phyloP scores from a whole-genome alignment of 2,797 vertebrate species.

The Enteromius unitaeniatus region DNA sequence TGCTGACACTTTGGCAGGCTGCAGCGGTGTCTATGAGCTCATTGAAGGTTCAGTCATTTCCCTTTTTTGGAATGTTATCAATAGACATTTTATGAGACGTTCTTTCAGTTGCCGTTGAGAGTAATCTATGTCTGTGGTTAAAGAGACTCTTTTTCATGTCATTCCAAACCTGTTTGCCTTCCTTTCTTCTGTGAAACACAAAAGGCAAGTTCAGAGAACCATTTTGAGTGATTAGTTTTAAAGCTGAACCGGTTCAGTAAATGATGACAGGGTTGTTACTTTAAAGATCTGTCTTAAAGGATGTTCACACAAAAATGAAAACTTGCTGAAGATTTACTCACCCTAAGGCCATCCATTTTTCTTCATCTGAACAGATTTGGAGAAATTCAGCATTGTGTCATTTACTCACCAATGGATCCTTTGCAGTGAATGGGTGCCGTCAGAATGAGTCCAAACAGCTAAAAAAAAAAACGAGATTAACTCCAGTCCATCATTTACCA shows the following conservation, averaged over 20 bases:
- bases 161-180: neutral
- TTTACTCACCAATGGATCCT: neutral
- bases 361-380: neutral
- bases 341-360: too few relatives aligned
- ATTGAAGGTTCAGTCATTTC: constrained; percentile 41
- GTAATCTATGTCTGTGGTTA: constrained; percentile 21
- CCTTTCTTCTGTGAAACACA: neutral
- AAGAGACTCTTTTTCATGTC: neutral
- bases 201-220: neutral
- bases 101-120: constrained; percentile 30
- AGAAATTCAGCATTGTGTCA: neutral
- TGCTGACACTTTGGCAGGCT: constrained; percentile 30
- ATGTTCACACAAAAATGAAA: neutral
- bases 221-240: neutral
- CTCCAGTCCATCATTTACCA: neutral
- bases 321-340: neutral
- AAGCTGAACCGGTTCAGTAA: neutral
- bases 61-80: constrained; percentile 46
- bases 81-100: constrained; percentile 37
- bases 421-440: neutral
- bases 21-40: constrained; percentile 43
- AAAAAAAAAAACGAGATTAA: neutral
- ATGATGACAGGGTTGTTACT: neutral
- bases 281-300: neutral
- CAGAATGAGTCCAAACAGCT: neutral